phyloP scores from a whole-genome alignment of 2,113 vertebrate genomes.

The Pleuronectes platessa region DNA sequence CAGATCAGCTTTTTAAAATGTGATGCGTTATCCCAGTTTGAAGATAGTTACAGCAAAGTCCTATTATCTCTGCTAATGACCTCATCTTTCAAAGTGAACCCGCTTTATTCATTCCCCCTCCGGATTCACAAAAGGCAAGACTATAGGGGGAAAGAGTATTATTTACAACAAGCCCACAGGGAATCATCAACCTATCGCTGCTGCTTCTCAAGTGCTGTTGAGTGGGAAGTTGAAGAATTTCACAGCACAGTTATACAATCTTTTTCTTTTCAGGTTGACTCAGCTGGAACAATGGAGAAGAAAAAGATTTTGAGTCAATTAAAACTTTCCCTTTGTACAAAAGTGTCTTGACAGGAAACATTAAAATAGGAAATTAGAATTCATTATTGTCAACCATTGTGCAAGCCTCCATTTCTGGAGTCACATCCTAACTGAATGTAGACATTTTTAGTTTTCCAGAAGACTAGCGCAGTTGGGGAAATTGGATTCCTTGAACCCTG shows the following conservation, averaged over 20 bases:
- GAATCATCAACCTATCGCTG: constrained; percentile 47
- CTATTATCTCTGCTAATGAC: constrained; percentile 74
- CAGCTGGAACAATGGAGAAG: constrained; percentile 23
- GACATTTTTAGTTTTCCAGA: constrained; percentile 17
- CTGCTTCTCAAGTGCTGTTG: constrained; percentile 38
- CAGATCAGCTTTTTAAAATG: constrained; percentile 60
- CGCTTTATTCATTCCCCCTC: constrained; percentile 56
- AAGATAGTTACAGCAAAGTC: constrained; percentile 64
- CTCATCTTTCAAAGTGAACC: constrained; percentile 68
- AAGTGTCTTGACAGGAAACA: constrained; percentile 19
- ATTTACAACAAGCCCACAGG: constrained; percentile 32
- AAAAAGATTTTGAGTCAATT: no score
- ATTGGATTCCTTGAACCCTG: constrained; percentile 7
- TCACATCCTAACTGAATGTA: constrained; percentile 8
- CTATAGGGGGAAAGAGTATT: background rate
- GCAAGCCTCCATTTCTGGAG: constrained; percentile 24
- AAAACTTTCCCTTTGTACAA: background rate
- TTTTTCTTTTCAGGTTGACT: constrained; percentile 30
- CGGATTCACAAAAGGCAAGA: constrained; percentile 42
- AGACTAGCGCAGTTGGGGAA: background rate
- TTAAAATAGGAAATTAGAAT: constrained; percentile 27
- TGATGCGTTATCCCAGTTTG: constrained; percentile 63
- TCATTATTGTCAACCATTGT: constrained; percentile 29
- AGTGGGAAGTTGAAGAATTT: constrained; percentile 50
- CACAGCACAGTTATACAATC: constrained; percentile 18